Evolutionary conservation across 2,797 vertebrate species (phyloP).

Genomic region (Onychomys leucogaster): DNA sequence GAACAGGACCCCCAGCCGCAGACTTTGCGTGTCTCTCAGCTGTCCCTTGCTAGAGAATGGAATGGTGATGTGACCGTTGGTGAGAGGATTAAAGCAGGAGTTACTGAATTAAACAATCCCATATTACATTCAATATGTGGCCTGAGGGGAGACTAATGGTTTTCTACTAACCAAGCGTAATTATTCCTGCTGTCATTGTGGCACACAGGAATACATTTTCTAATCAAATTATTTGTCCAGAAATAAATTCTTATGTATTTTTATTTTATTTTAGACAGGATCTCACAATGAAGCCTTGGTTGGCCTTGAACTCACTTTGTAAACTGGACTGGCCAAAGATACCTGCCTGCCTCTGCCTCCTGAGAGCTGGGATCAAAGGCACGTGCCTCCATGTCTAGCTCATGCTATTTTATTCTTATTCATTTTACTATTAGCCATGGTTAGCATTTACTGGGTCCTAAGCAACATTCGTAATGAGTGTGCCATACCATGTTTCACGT

Average conservation of each 20-base stretch:
- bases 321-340: not conserved
- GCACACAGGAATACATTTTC: not conserved
- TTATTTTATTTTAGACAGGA: not conserved
- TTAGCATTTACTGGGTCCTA: not conserved
- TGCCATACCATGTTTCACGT: not conserved
- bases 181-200: not conserved
- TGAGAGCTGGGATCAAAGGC: not conserved
- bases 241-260: not conserved
- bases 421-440: not conserved
- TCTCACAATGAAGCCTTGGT: not conserved
- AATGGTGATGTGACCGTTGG: not conserved
- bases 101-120: not conserved
- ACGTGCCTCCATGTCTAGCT: rapidly evolving
- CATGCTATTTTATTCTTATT: not conserved
- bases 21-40: not conserved
- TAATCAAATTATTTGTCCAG: not conserved
- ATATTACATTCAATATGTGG: not conserved
- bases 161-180: not conserved
- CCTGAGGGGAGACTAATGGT: not conserved
- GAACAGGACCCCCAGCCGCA: not conserved
- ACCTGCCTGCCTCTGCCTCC: not conserved
- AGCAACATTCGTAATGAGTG: not conserved
- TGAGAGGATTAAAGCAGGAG: not conserved
- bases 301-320: not conserved
- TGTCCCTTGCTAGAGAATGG: not conserved